Conservation (phyloP, 2,797 vertebrate genomes). For the Sus cebifrons region DNA sequence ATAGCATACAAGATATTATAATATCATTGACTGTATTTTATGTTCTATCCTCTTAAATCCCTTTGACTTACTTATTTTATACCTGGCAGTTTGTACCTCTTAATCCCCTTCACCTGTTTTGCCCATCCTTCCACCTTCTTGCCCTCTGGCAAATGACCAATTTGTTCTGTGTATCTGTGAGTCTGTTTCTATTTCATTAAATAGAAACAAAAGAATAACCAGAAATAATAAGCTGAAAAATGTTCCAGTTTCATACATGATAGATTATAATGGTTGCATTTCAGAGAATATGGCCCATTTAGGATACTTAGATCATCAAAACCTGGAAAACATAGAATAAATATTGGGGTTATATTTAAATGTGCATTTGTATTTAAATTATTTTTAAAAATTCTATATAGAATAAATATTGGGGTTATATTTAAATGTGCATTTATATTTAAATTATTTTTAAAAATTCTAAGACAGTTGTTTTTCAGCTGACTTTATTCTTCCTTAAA, state of each 20-base stretch:
- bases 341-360: background rate
- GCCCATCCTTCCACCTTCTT: background rate
- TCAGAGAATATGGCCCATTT: slow-evolving; percentile 28
- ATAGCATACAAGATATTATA: background rate
- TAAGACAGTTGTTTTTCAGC: slow-evolving; percentile 17
- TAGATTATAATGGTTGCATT: background rate
- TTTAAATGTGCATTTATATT: background rate
- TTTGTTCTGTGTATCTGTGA: background rate
- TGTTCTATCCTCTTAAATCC: background rate
- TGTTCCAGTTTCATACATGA: background rate
- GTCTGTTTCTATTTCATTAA: background rate
- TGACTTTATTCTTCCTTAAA: background rate
- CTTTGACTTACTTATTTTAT: background rate
- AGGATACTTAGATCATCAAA: slow-evolving; percentile 26
- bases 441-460: background rate
- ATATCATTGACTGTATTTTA: background rate
- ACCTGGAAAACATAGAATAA: slow-evolving; percentile 39
- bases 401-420: background rate
- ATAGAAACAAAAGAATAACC: background rate
- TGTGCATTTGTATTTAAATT: background rate
- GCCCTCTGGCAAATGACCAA: background rate
- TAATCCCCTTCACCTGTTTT: background rate
- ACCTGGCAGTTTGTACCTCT: background rate
- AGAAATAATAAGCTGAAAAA: slow-evolving; percentile 54
- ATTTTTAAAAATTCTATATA: background rate